Evolutionary conservation across 2,113 vertebrate species (phyloP), one percentile per base, ranked within the genome.

Genomic region (Myrmecobius fasciatus): DNA sequence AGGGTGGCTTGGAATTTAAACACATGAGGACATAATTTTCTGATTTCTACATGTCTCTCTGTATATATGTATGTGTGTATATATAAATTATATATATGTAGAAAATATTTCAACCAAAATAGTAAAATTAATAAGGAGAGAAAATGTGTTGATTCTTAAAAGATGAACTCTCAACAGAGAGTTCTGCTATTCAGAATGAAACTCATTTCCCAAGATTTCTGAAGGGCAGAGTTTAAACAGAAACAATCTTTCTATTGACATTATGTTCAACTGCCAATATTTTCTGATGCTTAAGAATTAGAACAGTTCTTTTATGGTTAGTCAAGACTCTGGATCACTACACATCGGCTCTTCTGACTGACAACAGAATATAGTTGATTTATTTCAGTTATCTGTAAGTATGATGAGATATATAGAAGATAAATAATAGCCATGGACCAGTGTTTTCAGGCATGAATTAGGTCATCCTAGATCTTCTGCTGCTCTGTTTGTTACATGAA

Each of bases 381-480:
- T 94, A 83, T 89, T 93, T 51, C 2, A 48, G 10, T 46, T 17
- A 48, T 20, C 92, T 91, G 36, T 96, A 92, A 36, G 4, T 1
- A 52, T 12, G 3, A 4, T 12, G 12, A 89, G 25, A 95, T 96
- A 25, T 46, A 90, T n/a, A 95, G 89, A 94, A 95, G 92, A 83
- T 36, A 94, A 47, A 28, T 28, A n/a, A 83, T 25, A 36, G 11
- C 11, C 28, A 47, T 0, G n/a, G 9, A 26, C 3, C 48, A 52
- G 36, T 83, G 91, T 25, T 92, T 88, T 93, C 92, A 91, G 25
- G 47, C 11, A 89, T n/a, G 25, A 43, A 7, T 54, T 25, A 17
- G 25, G 1, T 11, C 31, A 92, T 48, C 14, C 31, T 93, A 60
- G 67, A 83, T 54, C n/a, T 93, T 24, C 36, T 67, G 4, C 1